These are phyloP conservation scores for Dryobotodes eremita DNA, from an alignment of 2,888 invertebrate species.

Conservation along the genomic window DNA sequence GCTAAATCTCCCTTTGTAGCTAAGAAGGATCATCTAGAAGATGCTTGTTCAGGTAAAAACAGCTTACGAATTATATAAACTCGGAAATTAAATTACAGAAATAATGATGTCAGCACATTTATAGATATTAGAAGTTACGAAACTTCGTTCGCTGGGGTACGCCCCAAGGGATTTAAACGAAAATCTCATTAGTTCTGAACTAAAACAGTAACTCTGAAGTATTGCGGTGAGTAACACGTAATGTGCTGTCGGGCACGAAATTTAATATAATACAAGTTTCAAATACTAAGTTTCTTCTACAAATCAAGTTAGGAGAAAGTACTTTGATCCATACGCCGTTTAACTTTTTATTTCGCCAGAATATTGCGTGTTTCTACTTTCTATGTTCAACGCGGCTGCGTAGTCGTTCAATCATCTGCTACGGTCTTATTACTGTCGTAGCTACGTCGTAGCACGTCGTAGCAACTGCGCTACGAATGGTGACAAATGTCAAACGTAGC, in stretches of 20 bases:
- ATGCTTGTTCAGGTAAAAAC: background rate
- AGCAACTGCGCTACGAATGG: background rate
- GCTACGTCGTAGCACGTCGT: background rate
- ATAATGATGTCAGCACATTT: constrained; percentile 17
- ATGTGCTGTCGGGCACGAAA: constrained; percentile 37
- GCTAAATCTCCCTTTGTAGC: background rate
- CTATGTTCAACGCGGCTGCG: background rate
- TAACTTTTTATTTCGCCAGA: background rate
- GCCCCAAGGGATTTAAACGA: constrained; percentile 60
- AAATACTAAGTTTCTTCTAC: constrained; percentile 35
- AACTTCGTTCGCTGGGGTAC: constrained; percentile 16
- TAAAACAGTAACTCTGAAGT: constrained; percentile 65
- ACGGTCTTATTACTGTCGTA: background rate
- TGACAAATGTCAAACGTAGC: background rate
- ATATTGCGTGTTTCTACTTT: background rate
- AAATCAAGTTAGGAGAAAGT: constrained; percentile 29
- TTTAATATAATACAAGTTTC: constrained; percentile 47
- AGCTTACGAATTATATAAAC: background rate
- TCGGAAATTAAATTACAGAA: constrained; percentile 12
- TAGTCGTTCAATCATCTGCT: background rate
- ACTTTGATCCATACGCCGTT: background rate
- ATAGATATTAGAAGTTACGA: constrained; percentile 26
- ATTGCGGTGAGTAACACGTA: constrained; percentile 48
- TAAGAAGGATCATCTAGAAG: background rate
- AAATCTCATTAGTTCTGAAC: constrained; percentile 72